Percentiles rank a stretch among this genome's conserved stretches.
Conservation (phyloP, 2,113 vertebrate species). For the Glareola pratincola region DNA sequence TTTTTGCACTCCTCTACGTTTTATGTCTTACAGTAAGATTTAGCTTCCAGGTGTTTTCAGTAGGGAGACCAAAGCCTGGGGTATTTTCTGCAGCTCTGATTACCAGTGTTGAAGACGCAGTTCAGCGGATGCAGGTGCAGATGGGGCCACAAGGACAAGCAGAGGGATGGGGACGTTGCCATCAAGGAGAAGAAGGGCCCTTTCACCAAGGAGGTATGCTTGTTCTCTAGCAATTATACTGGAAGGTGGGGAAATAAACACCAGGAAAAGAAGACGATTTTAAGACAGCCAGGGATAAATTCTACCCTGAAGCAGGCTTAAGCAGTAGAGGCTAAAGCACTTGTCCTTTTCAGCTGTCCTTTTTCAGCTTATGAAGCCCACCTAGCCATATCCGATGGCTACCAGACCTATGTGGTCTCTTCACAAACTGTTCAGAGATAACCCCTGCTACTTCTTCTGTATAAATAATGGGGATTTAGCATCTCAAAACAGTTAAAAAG, state of each 20-base stretch:
- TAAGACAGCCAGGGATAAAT: background rate
- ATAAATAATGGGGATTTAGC: background rate
- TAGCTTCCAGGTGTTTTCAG: background rate
- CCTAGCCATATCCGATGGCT: background rate
- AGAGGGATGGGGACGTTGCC: background rate
- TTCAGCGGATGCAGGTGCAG: background rate
- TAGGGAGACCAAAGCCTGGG: background rate
- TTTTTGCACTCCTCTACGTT: background rate
- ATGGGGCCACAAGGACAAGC: background rate
- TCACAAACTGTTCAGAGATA: background rate
- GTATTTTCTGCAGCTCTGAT: background rate
- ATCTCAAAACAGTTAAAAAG: background rate
- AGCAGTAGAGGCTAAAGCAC: background rate
- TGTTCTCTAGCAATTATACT: background rate
- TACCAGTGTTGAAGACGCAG: background rate
- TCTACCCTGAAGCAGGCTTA: background rate
- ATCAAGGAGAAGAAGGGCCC: fast-evolving
- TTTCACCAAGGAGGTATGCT: background rate
- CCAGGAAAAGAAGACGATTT: background rate
- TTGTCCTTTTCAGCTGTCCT: background rate
- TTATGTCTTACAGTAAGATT: background rate
- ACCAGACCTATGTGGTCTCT: background rate
- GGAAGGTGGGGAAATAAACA: background rate
- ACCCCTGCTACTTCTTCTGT: background rate
- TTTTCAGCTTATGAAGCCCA: background rate